Evolutionary conservation across 2,113 vertebrate species (phyloP).

Genomic region (Rynchops niger): DNA sequence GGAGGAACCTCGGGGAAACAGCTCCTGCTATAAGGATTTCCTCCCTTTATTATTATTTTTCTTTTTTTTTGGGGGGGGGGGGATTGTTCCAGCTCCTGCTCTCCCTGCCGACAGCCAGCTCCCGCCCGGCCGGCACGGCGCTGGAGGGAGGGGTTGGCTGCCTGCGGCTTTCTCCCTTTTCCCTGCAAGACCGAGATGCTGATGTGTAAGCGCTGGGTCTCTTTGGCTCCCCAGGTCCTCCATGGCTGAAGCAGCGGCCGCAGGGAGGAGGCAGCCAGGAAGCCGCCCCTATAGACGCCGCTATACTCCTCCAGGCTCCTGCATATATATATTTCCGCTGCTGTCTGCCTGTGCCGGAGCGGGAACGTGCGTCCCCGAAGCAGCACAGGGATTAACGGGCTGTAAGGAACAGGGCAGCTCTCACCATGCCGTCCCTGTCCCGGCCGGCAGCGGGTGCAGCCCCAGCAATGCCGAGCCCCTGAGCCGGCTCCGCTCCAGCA

Average conservation of each 20-base stretch:
- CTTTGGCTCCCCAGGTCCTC: constrained; percentile 85
- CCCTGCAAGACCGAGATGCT: background rate
- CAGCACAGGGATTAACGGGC: background rate
- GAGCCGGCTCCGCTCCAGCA: background rate
- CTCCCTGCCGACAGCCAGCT: background rate
- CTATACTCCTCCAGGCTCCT: background rate
- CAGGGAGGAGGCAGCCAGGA: background rate
- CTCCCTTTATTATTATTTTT: fast-evolving
- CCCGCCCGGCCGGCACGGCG: background rate
- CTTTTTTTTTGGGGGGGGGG: background rate
- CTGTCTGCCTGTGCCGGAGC: background rate
- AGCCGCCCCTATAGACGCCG: background rate
- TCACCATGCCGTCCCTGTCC: background rate
- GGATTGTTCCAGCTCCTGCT: background rate
- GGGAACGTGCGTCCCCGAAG: background rate
- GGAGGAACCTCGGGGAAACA: background rate
- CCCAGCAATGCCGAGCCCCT: fast-evolving
- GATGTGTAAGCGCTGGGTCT: constrained; percentile 76
- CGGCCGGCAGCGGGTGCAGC: background rate
- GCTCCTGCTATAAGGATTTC: background rate
- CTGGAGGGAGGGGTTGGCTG: background rate
- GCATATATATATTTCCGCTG: background rate
- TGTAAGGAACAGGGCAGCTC: background rate
- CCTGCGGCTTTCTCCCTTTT: background rate
- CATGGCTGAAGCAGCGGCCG: constrained; percentile 30